Evolutionary conservation across 2,113 vertebrate genomes (phyloP).

Genomic region (Brachypteracias leptosomus): DNA sequence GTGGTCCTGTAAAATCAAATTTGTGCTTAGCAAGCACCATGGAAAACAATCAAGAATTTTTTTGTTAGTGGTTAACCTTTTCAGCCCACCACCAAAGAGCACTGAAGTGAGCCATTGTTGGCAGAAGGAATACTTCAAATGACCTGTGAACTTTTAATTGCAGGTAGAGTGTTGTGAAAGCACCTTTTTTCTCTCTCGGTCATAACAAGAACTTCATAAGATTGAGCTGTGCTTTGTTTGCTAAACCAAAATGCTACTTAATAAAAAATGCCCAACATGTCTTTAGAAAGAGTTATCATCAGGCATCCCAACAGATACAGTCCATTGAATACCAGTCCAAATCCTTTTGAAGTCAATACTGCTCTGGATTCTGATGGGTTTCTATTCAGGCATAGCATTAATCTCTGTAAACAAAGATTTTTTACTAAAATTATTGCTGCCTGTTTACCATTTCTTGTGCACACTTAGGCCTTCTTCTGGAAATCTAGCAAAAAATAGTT

Average conservation of each 20-base stretch:
- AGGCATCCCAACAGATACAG: not conserved
- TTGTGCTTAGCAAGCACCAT: not conserved
- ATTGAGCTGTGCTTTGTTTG: rapidly evolving
- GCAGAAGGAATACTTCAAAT: not conserved
- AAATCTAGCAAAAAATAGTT: not conserved
- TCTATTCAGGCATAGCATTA: not conserved
- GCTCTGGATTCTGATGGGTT: not conserved
- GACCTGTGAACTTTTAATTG: not conserved
- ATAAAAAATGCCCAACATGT: not conserved
- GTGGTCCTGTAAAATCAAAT: not conserved
- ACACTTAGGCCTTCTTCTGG: not conserved
- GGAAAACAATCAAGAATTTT: not conserved
- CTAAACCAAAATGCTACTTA: not conserved
- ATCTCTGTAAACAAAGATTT: not conserved
- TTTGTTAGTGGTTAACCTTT: not conserved
- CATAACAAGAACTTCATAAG: not conserved
- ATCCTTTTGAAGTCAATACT: not conserved
- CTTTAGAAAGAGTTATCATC: not conserved
- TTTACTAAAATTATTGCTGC: not conserved
- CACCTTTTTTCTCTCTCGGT: not conserved
- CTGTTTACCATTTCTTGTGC: not conserved
- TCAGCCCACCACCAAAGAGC: not conserved
- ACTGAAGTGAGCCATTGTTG: not conserved
- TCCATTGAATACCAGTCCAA: not conserved
- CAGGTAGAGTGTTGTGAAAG: not conserved